These are phyloP conservation scores for Crypturellus tataupa DNA, from an alignment of 2,797 vertebrate species.

Conservation along the genomic window DNA sequence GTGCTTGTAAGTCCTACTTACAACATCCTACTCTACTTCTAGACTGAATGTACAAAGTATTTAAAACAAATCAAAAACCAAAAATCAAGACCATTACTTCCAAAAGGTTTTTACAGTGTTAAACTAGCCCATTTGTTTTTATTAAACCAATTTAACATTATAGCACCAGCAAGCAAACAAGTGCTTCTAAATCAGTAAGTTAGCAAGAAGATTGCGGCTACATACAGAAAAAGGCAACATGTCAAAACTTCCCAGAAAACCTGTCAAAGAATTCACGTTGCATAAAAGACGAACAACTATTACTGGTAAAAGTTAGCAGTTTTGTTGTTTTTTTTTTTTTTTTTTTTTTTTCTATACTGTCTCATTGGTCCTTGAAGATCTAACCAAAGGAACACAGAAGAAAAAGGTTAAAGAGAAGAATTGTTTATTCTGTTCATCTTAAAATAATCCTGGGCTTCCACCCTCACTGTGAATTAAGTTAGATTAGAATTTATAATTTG, in stretches of 20 bases:
- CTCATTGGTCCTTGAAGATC: conserved; percentile 11
- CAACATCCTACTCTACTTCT: neutral
- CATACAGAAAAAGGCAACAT: neutral
- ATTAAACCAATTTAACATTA: conserved; percentile 60
- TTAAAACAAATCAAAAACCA: neutral
- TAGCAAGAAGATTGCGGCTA: neutral
- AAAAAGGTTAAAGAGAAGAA: neutral
- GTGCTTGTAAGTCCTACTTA: neutral
- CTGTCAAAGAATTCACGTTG: conserved; percentile 11
- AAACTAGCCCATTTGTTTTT: conserved; percentile 6
- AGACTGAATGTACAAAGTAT: neutral
- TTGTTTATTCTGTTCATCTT: neutral
- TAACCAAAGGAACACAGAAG: neutral
- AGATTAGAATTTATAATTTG: fast-evolving
- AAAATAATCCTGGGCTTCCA: neutral
- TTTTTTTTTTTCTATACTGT: neutral
- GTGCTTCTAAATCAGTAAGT: conserved; percentile 50
- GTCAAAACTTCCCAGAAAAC: conserved; percentile 29
- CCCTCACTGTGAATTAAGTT: neutral
- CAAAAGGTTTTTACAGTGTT: conserved; percentile 8
- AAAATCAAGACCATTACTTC: neutral
- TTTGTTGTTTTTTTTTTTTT: neutral
- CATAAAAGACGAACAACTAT: conserved; percentile 22
- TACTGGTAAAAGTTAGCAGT: neutral
- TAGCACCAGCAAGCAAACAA: neutral